Percentiles rank a stretch among this genome's conserved stretches.
These are phyloP conservation scores for Stictonetta naevosa DNA, from an alignment of 2,113 vertebrate genomes.

Conservation along the genomic window DNA sequence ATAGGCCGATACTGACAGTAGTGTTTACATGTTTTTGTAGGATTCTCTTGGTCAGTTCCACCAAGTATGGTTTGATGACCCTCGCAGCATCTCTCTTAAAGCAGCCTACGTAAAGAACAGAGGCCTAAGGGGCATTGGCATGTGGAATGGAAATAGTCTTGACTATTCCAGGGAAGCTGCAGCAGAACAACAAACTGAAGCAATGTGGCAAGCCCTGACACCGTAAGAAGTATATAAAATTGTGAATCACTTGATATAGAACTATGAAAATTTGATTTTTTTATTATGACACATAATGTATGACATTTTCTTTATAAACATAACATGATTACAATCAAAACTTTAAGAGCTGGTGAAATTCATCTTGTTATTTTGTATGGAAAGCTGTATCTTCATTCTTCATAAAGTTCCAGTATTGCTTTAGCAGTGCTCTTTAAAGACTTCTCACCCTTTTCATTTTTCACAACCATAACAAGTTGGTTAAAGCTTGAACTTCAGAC, in stretches of 20 bases:
- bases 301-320: neutral
- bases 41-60: constrained; percentile 82
- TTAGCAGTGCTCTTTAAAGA: neutral
- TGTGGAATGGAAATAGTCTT: constrained; percentile 93
- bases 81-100: constrained; percentile 89
- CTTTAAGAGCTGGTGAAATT: neutral
- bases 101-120: constrained; percentile 73
- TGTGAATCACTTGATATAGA: neutral
- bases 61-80: constrained; percentile 95
- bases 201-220: constrained; percentile 91
- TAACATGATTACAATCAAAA: neutral
- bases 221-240: constrained; percentile 25
- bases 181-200: constrained; percentile 82
- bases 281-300: neutral
- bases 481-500: neutral
- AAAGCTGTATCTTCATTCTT: neutral
- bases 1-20: neutral
- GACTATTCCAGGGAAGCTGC: constrained; percentile 82
- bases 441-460: neutral
- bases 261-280: neutral
- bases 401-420: neutral
- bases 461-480: fast-evolving
- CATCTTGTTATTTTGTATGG: neutral
- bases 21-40: constrained; percentile 65
- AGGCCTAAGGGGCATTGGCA: constrained; percentile 89